Percentiles rank a stretch among this genome's conserved stretches.
These are phyloP conservation scores for Caenorhabditis sp. DNA, from an alignment of 2,888 invertebrate species.

Conservation along the genomic window DNA sequence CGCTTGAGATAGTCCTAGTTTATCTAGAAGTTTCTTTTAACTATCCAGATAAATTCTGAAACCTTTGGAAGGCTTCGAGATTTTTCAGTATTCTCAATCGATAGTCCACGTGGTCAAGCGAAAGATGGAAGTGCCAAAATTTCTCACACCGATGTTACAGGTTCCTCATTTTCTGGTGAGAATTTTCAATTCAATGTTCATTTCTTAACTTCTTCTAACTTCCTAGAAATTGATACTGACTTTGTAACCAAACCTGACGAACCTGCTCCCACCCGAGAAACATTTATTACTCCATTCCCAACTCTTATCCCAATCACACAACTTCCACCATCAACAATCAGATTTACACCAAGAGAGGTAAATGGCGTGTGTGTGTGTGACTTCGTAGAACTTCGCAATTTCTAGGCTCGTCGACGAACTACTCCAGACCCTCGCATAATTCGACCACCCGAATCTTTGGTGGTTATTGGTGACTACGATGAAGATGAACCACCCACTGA, in stretches of 20 bases:
- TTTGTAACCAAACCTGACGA: slow-evolving; percentile 17
- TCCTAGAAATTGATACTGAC: slow-evolving; percentile 7
- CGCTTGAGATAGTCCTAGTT: too few relatives aligned
- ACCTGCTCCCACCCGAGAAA: background rate
- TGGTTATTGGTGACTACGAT: slow-evolving; percentile 55
- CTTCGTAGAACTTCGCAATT: too few relatives aligned
- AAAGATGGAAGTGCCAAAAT: slow-evolving; percentile 38
- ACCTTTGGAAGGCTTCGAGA: too few relatives aligned
- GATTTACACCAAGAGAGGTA: too few relatives aligned
- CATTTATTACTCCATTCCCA: background rate
- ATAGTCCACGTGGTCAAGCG: slow-evolving; percentile 20
- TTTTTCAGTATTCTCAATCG: slow-evolving; percentile 55
- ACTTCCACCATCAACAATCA: background rate
- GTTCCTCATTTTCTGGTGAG: slow-evolving; percentile 1
- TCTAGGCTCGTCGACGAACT: slow-evolving; percentile 28
- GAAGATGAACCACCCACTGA: slow-evolving; percentile 35
- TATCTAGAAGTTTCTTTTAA: too few relatives aligned
- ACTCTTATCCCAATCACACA: background rate
- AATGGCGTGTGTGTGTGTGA: too few relatives aligned
- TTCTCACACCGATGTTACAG: slow-evolving; percentile 4
- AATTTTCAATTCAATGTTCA: slow-evolving; percentile 1
- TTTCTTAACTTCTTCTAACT: background rate
- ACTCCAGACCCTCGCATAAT: slow-evolving; percentile 60
- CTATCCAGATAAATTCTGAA: too few relatives aligned
- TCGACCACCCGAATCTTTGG: slow-evolving; percentile 50